Evolutionary conservation across 2,888 invertebrate genomes (phyloP), one percentile per base, ranked within the genome.

Genomic region (Stenodema calcarata): DNA sequence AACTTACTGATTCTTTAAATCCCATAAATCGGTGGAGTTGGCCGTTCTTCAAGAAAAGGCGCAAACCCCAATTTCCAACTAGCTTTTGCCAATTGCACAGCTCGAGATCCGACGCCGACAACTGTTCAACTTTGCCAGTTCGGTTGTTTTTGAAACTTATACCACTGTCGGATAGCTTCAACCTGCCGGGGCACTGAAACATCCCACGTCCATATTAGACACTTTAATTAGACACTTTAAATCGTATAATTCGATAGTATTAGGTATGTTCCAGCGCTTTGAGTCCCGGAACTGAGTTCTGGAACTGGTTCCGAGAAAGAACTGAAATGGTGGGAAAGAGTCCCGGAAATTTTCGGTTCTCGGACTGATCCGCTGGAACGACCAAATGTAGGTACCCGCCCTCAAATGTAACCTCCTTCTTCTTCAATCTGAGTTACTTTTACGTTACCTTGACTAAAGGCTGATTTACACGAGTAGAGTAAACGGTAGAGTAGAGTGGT

Each of bases 81-180:
- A 99, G 95, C 90, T 96, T 95, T 91, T 98, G 96, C 93, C 98
- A 99, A 91, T 97, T 96, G 0, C 97, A 96, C 86, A 95, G 92
- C 84, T 98, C 98, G 90, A 99, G 95, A 89, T 99, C 99, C 78
- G 93, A 92, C 0, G 95, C 93, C 47, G 94, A 93, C 88, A 99
- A 95, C 90, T 97, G 97, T 90, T 98, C 98, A 0, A 98, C 96
- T 92, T 98, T 98, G 0, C 99, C 99, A 0, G 99, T 99, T 92
- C 97, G 98, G 89, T 94, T 95, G 91, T 98, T 99, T 91, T 99
- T 99, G 91, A 98, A 99, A 78, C 96, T 93, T 47, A 99, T 95
- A 89, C 94, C 94, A 90, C 96, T 95, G 89, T 98, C 97, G 0
- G 97, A 97, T 91, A 99, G 94, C 91, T 98, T 98, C 47, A 99